These are phyloP conservation scores for Marasmarcha lunaedactyla DNA, from an alignment of 2,888 invertebrate species.

Conservation along the genomic window DNA sequence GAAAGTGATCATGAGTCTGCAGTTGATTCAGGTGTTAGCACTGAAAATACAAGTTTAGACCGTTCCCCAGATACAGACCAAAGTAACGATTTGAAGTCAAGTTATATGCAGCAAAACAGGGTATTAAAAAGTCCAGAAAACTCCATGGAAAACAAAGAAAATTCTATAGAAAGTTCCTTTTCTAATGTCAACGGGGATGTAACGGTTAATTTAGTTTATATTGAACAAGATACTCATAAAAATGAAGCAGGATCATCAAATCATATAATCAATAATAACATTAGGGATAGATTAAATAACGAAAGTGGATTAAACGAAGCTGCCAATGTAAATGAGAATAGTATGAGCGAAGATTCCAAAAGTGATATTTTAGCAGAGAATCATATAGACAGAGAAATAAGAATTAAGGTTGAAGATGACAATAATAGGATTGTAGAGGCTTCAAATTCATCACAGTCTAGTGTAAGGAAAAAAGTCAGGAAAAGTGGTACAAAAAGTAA, in stretches of 20 bases:
- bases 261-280: conserved; percentile 3
- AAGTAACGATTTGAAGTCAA: conserved; percentile 33
- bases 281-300: conserved; percentile 4
- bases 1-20: conserved; percentile 62
- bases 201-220: conserved; percentile 50
- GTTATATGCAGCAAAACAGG: conserved; percentile 56
- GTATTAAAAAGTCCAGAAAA: conserved; percentile 41
- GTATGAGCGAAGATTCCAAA: conserved; percentile 6
- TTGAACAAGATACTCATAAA: conserved; percentile 40
- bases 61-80: conserved; percentile 72
- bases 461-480: conserved; percentile 33
- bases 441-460: conserved; percentile 28
- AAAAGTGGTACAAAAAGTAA: conserved; percentile 38
- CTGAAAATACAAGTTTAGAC: conserved; percentile 78
- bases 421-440: conserved; percentile 24
- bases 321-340: conserved; percentile 3
- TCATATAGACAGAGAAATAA: not conserved
- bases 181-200: conserved; percentile 24
- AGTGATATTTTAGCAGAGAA: conserved; percentile 15
- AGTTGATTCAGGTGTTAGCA: conserved; percentile 77
- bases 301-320: conserved; percentile 9
- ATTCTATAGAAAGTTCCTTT: conserved; percentile 44
- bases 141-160: conserved; percentile 24
- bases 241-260: conserved; percentile 52
- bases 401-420: conserved; percentile 22